Evolutionary conservation across 2,888 invertebrate species (phyloP).

Genomic region (Ephialtes manifestator): DNA sequence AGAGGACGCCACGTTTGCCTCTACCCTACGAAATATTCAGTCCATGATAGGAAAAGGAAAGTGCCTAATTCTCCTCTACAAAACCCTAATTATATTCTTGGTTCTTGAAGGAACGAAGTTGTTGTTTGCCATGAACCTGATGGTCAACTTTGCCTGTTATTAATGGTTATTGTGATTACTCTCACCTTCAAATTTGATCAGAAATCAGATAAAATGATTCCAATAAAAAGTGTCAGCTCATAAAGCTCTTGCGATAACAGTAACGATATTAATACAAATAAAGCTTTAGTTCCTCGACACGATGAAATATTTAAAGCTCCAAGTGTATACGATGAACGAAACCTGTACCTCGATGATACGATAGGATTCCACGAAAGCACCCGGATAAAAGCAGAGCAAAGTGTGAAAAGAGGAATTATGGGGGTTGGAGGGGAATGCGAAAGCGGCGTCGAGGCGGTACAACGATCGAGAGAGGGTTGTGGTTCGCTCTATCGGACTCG

Average conservation of each 20-base stretch:
- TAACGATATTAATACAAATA: slow-evolving; percentile 1
- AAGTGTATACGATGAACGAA: background rate
- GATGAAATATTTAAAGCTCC: slow-evolving; percentile 25
- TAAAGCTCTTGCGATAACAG: background rate
- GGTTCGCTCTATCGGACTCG: slow-evolving; percentile 66
- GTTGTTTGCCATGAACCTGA: too few species aligned
- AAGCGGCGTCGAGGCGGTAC: slow-evolving; percentile 28
- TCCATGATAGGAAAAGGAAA: too few species aligned
- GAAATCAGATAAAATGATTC: background rate
- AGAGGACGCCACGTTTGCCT: too few species aligned
- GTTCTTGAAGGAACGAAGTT: too few species aligned
- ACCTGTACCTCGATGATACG: slow-evolving; percentile 40
- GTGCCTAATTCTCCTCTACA: too few species aligned
- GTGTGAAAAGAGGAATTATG: slow-evolving; percentile 65
- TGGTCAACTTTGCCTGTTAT: too few species aligned
- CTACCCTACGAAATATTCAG: too few species aligned
- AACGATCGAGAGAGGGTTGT: slow-evolving; percentile 42
- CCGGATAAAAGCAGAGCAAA: slow-evolving; percentile 60
- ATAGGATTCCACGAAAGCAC: slow-evolving; percentile 40
- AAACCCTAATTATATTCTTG: too few species aligned
- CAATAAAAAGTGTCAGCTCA: background rate
- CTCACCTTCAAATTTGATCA: background rate
- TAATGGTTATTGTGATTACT: too few species aligned
- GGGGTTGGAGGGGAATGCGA: slow-evolving; percentile 22
- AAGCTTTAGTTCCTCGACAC: slow-evolving; percentile 16